A percentile compares a stretch with the other conserved stretches of the same genome.
Evolutionary conservation across 2,888 invertebrate genomes (phyloP).

Genomic region (Cinara cedri): DNA sequence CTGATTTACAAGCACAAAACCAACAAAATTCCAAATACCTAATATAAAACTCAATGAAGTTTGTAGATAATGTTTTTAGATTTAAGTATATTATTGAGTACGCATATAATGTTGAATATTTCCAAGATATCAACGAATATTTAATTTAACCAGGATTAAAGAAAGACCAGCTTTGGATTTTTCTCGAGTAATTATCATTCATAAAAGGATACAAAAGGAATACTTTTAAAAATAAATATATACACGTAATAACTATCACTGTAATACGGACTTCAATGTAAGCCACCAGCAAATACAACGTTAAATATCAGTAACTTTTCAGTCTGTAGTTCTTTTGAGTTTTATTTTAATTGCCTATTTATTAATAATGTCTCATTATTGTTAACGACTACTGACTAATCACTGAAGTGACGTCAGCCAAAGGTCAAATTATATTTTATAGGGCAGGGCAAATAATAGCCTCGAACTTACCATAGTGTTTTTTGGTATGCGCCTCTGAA

Average conservation of each 20-base stretch:
- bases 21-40: too few species aligned
- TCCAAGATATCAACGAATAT: too few species aligned
- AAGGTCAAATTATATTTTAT: constrained; percentile 31
- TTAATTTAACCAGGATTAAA: too few species aligned
- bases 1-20: too few species aligned
- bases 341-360: background rate
- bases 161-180: too few species aligned
- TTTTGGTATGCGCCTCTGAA: constrained; percentile 15
- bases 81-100: too few species aligned
- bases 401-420: background rate
- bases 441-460: constrained; percentile 18
- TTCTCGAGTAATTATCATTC: background rate
- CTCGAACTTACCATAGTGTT: constrained; percentile 49
- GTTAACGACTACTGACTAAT: background rate
- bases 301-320: background rate
- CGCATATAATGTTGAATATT: too few species aligned
- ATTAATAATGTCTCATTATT: background rate
- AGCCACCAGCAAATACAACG: background rate
- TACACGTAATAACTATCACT: constrained; percentile 22
- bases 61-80: too few species aligned
- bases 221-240: constrained; percentile 27
- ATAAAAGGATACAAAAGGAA: constrained; percentile 11
- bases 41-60: too few species aligned
- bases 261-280: background rate
- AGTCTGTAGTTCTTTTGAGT: background rate